phyloP scores from a whole-genome alignment of 1,140 invertebrate genomes.

The Stenopsyche tienmushanensis region DNA sequence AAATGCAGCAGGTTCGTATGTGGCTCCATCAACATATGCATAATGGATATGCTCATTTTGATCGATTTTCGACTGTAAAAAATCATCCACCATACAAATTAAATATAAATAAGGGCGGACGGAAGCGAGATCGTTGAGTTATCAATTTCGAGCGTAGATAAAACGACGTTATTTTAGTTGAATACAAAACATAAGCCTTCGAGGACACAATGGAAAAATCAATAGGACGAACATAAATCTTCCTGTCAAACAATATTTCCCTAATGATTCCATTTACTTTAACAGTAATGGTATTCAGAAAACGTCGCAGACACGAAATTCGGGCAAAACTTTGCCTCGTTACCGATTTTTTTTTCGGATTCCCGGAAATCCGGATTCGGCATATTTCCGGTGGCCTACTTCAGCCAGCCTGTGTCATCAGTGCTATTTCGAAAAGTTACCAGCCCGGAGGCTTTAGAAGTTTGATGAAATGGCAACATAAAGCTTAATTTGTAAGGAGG shows the following conservation, averaged over 20 bases:
- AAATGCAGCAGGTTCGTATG: no score
- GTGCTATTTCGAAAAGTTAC: slow-evolving; percentile 9
- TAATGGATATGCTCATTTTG: no score
- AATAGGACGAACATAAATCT: slow-evolving; percentile 31
- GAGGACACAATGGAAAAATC: slow-evolving; percentile 27
- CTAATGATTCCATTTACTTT: slow-evolving; percentile 34
- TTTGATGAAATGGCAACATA: slow-evolving; percentile 10
- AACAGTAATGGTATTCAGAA: slow-evolving; percentile 20
- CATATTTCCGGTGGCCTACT: slow-evolving; percentile 21
- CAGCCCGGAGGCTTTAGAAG: slow-evolving; percentile 4
- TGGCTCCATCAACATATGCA: no score
- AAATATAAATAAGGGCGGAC: no score
- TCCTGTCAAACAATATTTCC: slow-evolving; percentile 32
- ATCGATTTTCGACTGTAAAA: no score
- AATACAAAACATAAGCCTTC: slow-evolving; percentile 15
- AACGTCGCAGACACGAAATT: slow-evolving; percentile 26
- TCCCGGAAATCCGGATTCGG: slow-evolving; percentile 20
- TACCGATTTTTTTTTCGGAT: slow-evolving; percentile 24
- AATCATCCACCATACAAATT: no score
- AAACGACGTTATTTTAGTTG: slow-evolving; percentile 1
- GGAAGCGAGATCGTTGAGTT: no score
- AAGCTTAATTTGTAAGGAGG: slow-evolving; percentile 7
- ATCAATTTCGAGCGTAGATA: slow-evolving; percentile 20
- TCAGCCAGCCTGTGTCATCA: neutral
- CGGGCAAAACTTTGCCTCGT: slow-evolving; percentile 24